Base-by-base conservation (phyloP, 2,888 invertebrate species). In the Platycheirus albimanus region DNA sequence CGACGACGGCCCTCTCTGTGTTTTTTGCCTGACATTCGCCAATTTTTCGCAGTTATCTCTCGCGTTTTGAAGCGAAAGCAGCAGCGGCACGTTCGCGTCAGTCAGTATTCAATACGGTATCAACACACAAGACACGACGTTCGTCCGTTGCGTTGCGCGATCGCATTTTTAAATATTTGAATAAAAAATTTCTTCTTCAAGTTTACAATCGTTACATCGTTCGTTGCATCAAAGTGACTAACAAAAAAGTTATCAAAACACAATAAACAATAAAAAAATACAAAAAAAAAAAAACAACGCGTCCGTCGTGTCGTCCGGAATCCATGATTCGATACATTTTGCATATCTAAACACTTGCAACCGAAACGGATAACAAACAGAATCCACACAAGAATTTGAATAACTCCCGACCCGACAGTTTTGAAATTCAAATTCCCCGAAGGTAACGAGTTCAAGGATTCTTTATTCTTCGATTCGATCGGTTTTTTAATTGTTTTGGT, bases 11-110 rank as follows among this genome's bases (percentile, higher is more conserved):
- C 58, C 24, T 70, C 75, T 79, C 71, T 67, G 76, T 84, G 84
- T 83, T 28, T 61, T 58, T 61, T 61, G 80, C 85, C 81, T 85
- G 85, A 85, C 85, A 85, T 85, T 86, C 86, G 80, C 69, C 85
- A 72, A 79, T 70, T 72, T 83, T 86, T 86, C 85, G 86, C 89
- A 89, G 89, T 89, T 89, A 88, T 88, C 88, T 89, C 87, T 88
- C 87, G 88, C 87, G 88, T 88, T 87, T 89, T 87, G 85, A 85
- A 88, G 88, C 86, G 87, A 87, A 85, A 85, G 85, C 85, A 81
- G 75, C 85, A 79, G 88, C 87, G 87, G 87, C 86, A 87, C 88
- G 87, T 87, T 89, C 74, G 72, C 86, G 87, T 87, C 86, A 69
- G 63, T 84, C 80, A 84, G 78, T n/a, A n/a, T n/a, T 78, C 81